Conservation (phyloP, 23 tunicate species). For the Halocynthia roretzi region DNA sequence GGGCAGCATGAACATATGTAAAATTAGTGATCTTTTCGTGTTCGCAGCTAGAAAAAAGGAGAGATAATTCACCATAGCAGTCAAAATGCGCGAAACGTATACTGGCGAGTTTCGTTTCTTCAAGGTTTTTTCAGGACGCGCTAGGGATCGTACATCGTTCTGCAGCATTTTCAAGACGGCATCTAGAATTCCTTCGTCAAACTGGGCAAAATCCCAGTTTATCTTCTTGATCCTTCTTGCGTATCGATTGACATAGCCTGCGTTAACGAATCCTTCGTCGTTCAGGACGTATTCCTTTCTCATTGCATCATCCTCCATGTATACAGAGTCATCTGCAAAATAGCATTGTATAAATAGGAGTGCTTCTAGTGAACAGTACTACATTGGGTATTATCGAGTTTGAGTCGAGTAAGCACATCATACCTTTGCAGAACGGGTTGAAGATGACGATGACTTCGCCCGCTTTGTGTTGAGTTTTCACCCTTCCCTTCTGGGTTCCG, state of each 20-base stretch:
- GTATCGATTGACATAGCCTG: constrained; percentile 22
- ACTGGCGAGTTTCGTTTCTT: constrained; percentile 52
- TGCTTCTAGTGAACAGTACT: too few relatives aligned
- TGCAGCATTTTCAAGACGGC: constrained; percentile 48
- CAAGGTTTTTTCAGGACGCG: constrained; percentile 34
- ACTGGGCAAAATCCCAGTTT: constrained; percentile 85
- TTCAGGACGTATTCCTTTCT: constrained; percentile 66
- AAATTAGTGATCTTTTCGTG: too few relatives aligned
- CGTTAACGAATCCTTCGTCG: constrained; percentile 39
- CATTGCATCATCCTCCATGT: constrained; percentile 41
- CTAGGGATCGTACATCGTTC: constrained; percentile 34
- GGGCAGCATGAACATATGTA: too few relatives aligned
- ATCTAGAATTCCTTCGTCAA: constrained; percentile 73
- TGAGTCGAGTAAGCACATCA: too few relatives aligned
- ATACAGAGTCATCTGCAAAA: constrained; percentile 53
- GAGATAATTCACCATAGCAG: constrained; percentile 64
- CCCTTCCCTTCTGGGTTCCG: constrained; percentile 27
- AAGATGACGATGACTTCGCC: constrained; percentile 60
- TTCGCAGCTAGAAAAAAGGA: background rate
- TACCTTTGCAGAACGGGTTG: constrained; percentile 70
- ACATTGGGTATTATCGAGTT: too few relatives aligned
- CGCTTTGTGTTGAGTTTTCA: background rate
- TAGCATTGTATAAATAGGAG: background rate
- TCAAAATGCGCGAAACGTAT: constrained; percentile 65
- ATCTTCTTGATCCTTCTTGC: constrained; percentile 16